Evolutionary conservation across 1,140 invertebrate species (phyloP), one percentile per base, ranked within the genome.

Genomic region (Andricus grossulariae): DNA sequence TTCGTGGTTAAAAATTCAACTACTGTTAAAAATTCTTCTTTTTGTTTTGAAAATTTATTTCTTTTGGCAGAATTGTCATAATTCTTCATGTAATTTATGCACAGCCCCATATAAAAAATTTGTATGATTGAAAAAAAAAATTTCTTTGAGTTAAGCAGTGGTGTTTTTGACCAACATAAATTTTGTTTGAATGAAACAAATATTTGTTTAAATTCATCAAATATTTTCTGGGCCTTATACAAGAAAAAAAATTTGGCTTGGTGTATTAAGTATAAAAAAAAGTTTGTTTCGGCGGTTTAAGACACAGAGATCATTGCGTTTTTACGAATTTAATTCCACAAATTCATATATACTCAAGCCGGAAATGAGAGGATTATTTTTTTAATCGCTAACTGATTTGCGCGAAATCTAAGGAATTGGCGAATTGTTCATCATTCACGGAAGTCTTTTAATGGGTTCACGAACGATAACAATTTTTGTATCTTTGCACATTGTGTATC

Each of bases 401-500:
- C 18, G 18, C 6, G 18, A 54, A 18, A 54, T 54, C 52, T 18
- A 54, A 54, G 52, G 11, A 54, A 54, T 8, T 18, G 52, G n/a
- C 60, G 32, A 66, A 39, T 39, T 13, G 32, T 66, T 66, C 7
- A 66, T 66, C 16, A 66, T 66, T 66, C 39, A 16, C 60, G 25
- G 25, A 66, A 66, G 60, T 66, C 39, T 10, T 66, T 39, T 25
- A 45, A 25, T 66, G 32, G 39, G 60, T 66, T 66, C 60, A 39
- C 60, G n/a, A 39, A 66, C 60, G 15, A 39, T 66, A 66, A 66
- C 60, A 66, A 60, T n/a, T 66, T 66, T 21, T 57, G 19, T 57
- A 66, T 39, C 60, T 39, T n/a, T 66, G 21, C 32, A 66, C n/a
- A 66, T 66, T 45, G 15, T 39, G 25, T 32, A 5, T 32, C 25